Conservation (phyloP, 2,888 invertebrate species). For the Dendrolimus pini region DNA sequence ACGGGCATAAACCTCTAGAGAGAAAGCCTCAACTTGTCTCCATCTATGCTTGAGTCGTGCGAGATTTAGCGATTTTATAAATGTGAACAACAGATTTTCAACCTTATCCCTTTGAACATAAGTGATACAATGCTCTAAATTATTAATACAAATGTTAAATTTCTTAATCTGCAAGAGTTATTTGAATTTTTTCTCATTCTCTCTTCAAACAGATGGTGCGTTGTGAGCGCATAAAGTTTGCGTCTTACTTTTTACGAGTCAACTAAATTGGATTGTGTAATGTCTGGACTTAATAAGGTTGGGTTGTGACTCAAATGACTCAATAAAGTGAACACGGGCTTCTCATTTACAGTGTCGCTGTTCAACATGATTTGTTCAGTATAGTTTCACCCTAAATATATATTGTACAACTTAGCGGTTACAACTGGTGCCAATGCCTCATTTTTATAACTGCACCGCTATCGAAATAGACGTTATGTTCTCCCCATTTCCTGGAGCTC, state of each 20-base stretch:
- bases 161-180: constrained; percentile 35
- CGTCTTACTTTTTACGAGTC: constrained; percentile 38
- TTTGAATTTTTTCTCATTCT: constrained; percentile 31
- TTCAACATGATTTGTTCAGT: no score
- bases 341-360: no score
- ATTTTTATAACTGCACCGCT: no score
- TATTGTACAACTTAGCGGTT: no score
- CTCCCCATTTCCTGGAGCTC: no score
- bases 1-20: constrained; percentile 51
- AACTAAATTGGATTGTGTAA: constrained; percentile 27
- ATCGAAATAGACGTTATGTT: no score
- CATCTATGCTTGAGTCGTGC: constrained; percentile 35
- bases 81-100: constrained; percentile 18
- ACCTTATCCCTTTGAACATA: constrained; percentile 18
- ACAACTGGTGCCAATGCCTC: no score
- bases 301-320: constrained; percentile 1
- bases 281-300: constrained; percentile 4
- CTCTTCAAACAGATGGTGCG: constrained; percentile 39
- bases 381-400: no score
- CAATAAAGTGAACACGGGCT: background rate
- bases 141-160: constrained; percentile 16
- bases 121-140: constrained; percentile 12
- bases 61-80: constrained; percentile 34
- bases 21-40: constrained; percentile 47
- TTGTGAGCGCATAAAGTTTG: constrained; percentile 37